Conservation (phyloP, 2,797 vertebrate genomes). For the Crenuchus spilurus region DNA sequence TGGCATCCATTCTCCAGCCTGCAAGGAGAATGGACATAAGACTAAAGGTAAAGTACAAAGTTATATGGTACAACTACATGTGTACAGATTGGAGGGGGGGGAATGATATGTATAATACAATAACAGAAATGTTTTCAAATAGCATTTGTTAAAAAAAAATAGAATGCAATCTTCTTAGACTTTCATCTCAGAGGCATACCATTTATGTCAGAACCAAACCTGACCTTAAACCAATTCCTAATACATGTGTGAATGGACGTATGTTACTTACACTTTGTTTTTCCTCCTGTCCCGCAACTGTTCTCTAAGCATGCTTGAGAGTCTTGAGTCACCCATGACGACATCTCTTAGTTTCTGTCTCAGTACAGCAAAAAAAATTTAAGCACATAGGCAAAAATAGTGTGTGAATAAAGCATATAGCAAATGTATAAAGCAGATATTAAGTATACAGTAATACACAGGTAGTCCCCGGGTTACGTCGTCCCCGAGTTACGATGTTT, state of each 20-base stretch:
- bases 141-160: background rate
- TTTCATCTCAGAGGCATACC: background rate
- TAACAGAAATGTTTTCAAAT: background rate
- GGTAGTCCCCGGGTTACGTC: no score
- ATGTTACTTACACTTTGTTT: constrained; percentile 69
- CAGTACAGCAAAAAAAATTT: background rate
- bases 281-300: constrained; percentile 83
- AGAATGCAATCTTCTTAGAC: background rate
- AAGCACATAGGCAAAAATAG: no score
- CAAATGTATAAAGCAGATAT: no score
- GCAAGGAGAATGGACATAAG: constrained; percentile 33
- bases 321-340: constrained; percentile 79
- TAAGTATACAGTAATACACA: no score
- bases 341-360: constrained; percentile 84
- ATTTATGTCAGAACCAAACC: background rate
- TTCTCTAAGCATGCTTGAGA: constrained; percentile 81
- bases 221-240: background rate
- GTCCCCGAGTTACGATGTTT: no score
- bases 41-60: background rate
- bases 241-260: background rate
- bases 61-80: background rate
- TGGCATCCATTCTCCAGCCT: constrained; percentile 80
- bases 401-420: no score
- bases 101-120: no score
- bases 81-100: background rate